Conservation (phyloP, 2,113 vertebrate genomes). For the Ceratotherium simum region DNA sequence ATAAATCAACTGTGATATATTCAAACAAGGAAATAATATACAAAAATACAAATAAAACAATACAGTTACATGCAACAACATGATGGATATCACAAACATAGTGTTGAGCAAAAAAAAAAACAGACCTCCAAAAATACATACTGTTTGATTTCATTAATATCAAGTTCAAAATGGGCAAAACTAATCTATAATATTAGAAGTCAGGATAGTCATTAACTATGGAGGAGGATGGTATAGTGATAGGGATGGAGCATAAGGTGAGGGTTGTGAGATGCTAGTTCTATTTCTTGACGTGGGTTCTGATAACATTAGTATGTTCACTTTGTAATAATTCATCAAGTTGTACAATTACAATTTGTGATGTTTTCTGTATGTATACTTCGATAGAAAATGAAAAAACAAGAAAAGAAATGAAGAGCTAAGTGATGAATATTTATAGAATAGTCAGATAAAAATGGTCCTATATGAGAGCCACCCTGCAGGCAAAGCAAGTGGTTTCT, state of each 20-base stretch:
- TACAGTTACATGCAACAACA: neutral
- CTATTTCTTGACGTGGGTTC: conserved; percentile 45
- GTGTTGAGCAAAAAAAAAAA: neutral
- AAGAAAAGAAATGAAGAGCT: conserved; percentile 36
- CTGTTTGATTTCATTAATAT: conserved; percentile 52
- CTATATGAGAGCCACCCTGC: neutral
- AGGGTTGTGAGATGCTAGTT: neutral
- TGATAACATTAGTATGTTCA: conserved; percentile 38
- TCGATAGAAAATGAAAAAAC: neutral
- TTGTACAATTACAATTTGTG: conserved; percentile 25
- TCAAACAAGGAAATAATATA: conserved; percentile 42
- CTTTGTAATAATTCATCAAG: neutral
- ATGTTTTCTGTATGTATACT: conserved; percentile 1
- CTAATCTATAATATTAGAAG: conserved; percentile 48
- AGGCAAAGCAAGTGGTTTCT: neutral
- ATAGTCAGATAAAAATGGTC: conserved; percentile 27
- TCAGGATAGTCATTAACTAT: conserved; percentile 28
- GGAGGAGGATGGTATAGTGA: neutral
- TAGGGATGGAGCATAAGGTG: neutral
- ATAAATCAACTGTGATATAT: conserved; percentile 16
- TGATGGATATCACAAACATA: conserved; percentile 22
- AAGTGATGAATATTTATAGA: conserved; percentile 1
- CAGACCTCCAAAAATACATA: neutral
- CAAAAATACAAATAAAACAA: conserved; percentile 51
- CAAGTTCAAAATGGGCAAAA: conserved; percentile 53